Evolutionary conservation across 2,888 invertebrate species (phyloP).

Genomic region (Emmelina monodactyla): DNA sequence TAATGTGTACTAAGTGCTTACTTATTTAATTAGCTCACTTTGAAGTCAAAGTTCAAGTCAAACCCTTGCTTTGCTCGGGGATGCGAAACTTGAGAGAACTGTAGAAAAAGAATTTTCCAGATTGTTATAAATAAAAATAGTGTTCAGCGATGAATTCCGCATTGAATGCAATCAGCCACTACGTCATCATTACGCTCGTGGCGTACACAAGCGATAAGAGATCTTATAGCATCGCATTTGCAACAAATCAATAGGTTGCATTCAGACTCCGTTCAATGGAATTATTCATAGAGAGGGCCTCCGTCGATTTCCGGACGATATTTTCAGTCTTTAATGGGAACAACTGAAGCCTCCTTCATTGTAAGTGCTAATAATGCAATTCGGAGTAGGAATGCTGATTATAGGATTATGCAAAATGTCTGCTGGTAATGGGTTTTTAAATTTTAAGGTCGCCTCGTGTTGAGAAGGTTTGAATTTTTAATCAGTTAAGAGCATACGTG

Average conservation of each 20-base stretch:
- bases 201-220: background rate
- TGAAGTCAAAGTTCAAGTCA: too few relatives aligned
- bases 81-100: too few relatives aligned
- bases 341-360: background rate
- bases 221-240: slow-evolving; percentile 7
- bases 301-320: slow-evolving; percentile 13
- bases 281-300: slow-evolving; percentile 28
- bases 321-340: slow-evolving; percentile 12
- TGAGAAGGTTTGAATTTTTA: too few relatives aligned
- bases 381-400: too few relatives aligned
- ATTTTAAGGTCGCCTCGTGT: too few relatives aligned
- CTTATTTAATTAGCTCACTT: too few relatives aligned
- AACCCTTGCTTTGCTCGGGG: too few relatives aligned
- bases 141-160: background rate
- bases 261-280: slow-evolving; percentile 17
- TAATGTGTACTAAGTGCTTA: too few relatives aligned
- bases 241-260: slow-evolving; percentile 17
- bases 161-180: background rate
- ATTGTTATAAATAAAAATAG: background rate
- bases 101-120: too few relatives aligned
- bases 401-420: too few relatives aligned
- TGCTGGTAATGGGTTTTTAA: too few relatives aligned
- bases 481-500: too few relatives aligned
- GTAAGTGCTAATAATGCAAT: background rate
- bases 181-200: slow-evolving; percentile 6